A percentile compares a stretch with the other conserved stretches of the same genome.
phyloP scores from a whole-genome alignment of 37 sponge, comb jelly and placozoan genomes.

The Corticium candelabrum region DNA sequence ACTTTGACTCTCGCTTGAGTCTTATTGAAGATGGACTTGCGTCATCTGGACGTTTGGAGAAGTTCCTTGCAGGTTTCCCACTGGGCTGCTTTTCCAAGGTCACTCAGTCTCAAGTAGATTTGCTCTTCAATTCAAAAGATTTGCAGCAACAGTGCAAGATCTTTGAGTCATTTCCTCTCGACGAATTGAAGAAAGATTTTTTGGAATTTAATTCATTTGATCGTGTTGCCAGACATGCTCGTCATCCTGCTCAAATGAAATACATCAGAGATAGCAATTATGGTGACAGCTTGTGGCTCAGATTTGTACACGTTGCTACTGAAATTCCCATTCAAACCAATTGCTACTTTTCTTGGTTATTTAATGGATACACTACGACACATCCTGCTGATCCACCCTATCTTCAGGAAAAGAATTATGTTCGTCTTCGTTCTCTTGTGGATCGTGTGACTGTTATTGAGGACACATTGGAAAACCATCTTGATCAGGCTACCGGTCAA shows the following conservation, averaged over 20 bases:
- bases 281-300: not conserved
- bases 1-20: slow-evolving; percentile 16
- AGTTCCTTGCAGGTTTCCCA: slow-evolving; percentile 9
- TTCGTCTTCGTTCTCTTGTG: slow-evolving; percentile 19
- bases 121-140: slow-evolving; percentile 15
- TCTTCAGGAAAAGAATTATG: slow-evolving; percentile 19
- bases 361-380: slow-evolving; percentile 8
- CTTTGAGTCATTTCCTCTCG: slow-evolving; percentile 22
- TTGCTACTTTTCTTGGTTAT: slow-evolving; percentile 32
- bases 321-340: slow-evolving; percentile 28
- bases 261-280: not conserved
- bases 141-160: slow-evolving; percentile 33
- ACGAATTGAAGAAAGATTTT: slow-evolving; percentile 13
- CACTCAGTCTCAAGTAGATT: not conserved
- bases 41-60: slow-evolving; percentile 27
- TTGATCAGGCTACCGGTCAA: not conserved
- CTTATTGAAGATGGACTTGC: slow-evolving; percentile 14
- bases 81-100: not conserved
- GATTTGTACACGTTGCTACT: not conserved
- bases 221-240: not conserved
- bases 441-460: slow-evolving; percentile 22
- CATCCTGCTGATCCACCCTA: slow-evolving; percentile 14
- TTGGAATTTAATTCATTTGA: not conserved
- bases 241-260: not conserved
- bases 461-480: slow-evolving; percentile 17